A percentile compares a stretch with the other conserved stretches of the same genome.
Evolutionary conservation across 2,113 vertebrate genomes (phyloP).

Genomic region (Vicugna pacos): DNA sequence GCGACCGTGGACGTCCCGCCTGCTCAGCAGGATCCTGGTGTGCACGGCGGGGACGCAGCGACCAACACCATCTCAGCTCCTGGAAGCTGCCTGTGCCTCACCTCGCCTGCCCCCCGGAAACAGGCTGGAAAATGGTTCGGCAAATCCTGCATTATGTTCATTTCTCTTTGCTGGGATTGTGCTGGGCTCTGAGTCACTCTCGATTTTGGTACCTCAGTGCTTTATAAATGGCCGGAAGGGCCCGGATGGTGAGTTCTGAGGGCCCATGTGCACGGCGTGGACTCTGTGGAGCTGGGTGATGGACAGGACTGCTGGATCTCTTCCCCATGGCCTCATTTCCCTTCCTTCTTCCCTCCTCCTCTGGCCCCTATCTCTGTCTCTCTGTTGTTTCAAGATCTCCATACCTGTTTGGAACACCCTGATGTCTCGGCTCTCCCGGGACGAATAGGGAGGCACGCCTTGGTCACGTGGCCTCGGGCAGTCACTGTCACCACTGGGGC

Average conservation of each 20-base stretch:
- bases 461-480: not conserved
- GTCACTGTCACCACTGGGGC: not conserved
- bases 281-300: no score
- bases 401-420: not conserved
- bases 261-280: no score
- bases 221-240: not conserved
- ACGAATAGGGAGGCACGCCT: not conserved
- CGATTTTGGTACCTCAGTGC: not conserved
- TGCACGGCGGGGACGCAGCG: fast-evolving
- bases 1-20: fast-evolving
- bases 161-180: not conserved
- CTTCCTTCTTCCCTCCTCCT: not conserved
- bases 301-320: no score
- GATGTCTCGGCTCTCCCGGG: not conserved
- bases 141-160: not conserved
- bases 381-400: not conserved
- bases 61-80: not conserved
- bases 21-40: not conserved
- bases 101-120: no score
- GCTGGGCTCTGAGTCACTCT: not conserved
- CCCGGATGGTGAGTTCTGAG: not conserved
- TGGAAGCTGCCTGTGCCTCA: not conserved
- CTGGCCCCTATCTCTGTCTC: not conserved
- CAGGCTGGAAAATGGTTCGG: not conserved
- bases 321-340: no score